Conservation (phyloP, 2,888 invertebrate species). For the Agrenia bidenticulata region DNA sequence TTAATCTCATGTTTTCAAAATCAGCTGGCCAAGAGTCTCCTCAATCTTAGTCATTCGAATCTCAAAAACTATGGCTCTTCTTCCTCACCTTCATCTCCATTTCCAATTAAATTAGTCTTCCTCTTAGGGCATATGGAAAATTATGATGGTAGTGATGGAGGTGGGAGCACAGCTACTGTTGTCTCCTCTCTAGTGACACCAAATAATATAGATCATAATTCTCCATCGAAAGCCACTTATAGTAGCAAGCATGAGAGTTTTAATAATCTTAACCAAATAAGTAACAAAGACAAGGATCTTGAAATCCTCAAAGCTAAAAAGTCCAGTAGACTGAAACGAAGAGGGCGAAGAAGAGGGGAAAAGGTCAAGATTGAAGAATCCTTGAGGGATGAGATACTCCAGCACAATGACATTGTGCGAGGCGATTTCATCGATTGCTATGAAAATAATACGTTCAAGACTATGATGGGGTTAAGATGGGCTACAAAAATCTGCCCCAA, state of each 20-base stretch:
- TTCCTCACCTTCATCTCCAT: background rate
- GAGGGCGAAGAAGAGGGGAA: background rate
- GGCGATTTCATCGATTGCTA: constrained; percentile 77
- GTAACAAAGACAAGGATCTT: constrained; percentile 3
- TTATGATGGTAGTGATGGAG: background rate
- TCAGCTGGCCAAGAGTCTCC: background rate
- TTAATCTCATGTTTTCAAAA: constrained; percentile 1
- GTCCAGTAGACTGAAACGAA: background rate
- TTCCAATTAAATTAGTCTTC: constrained; percentile 35
- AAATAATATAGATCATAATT: too few relatives aligned
- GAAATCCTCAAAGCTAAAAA: constrained; percentile 59
- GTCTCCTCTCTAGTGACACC: too few relatives aligned
- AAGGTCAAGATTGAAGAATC: background rate
- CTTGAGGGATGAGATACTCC: constrained; percentile 64
- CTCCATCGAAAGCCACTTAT: too few relatives aligned
- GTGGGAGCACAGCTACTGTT: background rate
- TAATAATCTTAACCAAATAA: background rate
- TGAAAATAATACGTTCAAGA: constrained; percentile 89
- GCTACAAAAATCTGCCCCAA: constrained; percentile 69
- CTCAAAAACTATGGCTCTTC: background rate
- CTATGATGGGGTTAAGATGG: constrained; percentile 86
- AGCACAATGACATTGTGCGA: constrained; percentile 76
- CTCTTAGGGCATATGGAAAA: constrained; percentile 23
- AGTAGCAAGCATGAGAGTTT: too few relatives aligned
- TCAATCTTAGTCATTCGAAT: background rate